These are phyloP conservation scores for Zosterops pallidus DNA, from an alignment of 2,113 vertebrate genomes.

Conservation along the genomic window DNA sequence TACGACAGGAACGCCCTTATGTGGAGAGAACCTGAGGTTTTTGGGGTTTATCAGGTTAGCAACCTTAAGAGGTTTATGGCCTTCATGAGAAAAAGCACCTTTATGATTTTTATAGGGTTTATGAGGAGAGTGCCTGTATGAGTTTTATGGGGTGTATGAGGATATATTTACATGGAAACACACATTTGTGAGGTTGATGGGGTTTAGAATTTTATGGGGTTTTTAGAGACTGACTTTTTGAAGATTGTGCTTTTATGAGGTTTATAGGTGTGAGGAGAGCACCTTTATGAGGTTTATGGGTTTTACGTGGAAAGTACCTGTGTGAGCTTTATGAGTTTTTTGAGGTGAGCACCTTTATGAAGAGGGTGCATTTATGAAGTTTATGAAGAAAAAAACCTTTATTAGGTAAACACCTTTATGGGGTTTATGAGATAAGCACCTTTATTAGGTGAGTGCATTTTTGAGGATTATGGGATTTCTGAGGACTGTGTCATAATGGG, in stretches of 20 bases:
- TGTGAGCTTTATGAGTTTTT: not conserved
- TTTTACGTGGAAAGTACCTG: not conserved
- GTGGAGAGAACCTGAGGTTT: not conserved
- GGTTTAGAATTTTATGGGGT: not conserved
- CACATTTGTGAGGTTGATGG: not conserved
- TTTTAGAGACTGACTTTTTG: not conserved
- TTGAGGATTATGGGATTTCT: not conserved
- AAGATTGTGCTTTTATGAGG: not conserved
- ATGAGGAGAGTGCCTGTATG: not conserved
- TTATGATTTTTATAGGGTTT: not conserved
- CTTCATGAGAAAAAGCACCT: not conserved
- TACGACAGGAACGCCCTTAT: rapidly evolving
- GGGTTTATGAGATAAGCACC: not conserved
- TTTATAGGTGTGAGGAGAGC: not conserved
- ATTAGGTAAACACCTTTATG: not conserved
- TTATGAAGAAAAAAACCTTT: not conserved
- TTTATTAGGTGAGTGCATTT: not conserved
- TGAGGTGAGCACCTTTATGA: not conserved
- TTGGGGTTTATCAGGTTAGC: not conserved
- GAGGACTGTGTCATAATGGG: not conserved
- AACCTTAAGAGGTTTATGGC: not conserved
- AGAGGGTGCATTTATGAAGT: not conserved
- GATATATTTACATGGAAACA: not conserved
- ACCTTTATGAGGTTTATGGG: not conserved
- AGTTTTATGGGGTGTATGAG: not conserved